Base-by-base conservation (phyloP, 1,140 invertebrate genomes). In the Dryas iulia region DNA sequence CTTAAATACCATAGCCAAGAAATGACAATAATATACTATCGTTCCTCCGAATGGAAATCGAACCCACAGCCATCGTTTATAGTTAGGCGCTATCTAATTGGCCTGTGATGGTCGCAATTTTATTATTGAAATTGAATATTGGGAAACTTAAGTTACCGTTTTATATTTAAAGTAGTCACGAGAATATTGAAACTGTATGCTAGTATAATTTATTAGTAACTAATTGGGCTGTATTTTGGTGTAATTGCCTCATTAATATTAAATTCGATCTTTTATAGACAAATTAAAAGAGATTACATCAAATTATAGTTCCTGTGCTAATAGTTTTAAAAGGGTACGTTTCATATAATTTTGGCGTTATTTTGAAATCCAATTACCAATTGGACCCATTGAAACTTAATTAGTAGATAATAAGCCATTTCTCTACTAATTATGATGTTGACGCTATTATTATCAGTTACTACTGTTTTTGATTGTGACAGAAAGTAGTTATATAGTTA, bases 401-500 rank as follows among this genome's bases (percentile, higher is more conserved):
- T 65, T 57, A 57, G 62, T 57, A 57, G 24, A 65, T 65, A 65
- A 69, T 69, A 62, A 69, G 59, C 66, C 53, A 62, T 69, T 62
- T 57, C 57, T 47, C 47, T 53, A 56, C 57, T 53, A 62, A 21
- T 60, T 39, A 62, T 61, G 30, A 62, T 18, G 53, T 25, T 47
- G 39, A 21, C 39, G 39, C 39, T 21, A 47, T 47, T 47, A 47
- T 47, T 47, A 47, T 18, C 24, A 58, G 57, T 62, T 11, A 53
- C 12, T 31, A 62, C 25, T 66, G 28, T 59, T 68, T 68, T 69
- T 33, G 23, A 33, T 53, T 66, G 25, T 54, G 33, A 53, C 30
- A n/a, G 21, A 57, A 65, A 26, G n/a, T 52, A 28, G 31, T 10
- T 30, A 39, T 11, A 7, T 23, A n/a, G n/a, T n/a, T n/a, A n/a